Evolutionary conservation across 2,797 vertebrate species (phyloP), one percentile per base, ranked within the genome.

Genomic region (Ctenopoma multispine): DNA sequence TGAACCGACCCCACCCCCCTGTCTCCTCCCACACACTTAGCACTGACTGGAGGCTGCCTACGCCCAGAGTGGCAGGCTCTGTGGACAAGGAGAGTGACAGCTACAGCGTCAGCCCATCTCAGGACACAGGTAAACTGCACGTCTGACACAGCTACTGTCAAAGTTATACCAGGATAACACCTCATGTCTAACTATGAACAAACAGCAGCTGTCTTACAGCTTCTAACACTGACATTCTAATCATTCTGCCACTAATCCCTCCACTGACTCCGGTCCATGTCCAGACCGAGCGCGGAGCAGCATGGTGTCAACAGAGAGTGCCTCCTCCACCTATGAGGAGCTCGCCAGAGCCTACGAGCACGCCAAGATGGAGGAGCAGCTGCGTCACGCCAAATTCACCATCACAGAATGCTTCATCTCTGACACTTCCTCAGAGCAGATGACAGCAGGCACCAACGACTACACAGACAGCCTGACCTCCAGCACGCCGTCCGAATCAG

Each of bases 381-480:
- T 99, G 82, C 93, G 97, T 59, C 97, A 99, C 4, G 98, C 97
- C 90, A 99, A 99, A 90, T 99, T 99, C 94, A 99, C 97, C 91
- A 98, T 99, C 94, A 99, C 98, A 0, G 98, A 99, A 77, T 99
- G 98, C 94, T 99, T 99, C 95, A 98, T 99, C 84, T 99, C 98
- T 4, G 98, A 99, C 94, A 99, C 98, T 0, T 99, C 98, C 0
- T 99, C 97, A 0, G 98, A 99, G 92, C 98, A 99, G 94, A 94
- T 99, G 93, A 98, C 98, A 27, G 97, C 97, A 66, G 97, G 97
- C 92, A 98, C 97, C 87, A 98, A 98, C 7, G 97, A 99, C 92
- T 99, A 99, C 95, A 98, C 98, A 2, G 97, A 98, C 95, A 99
- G 98, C 87, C 94, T 99, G 90, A 96, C 98, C 72, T 99, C 97